Evolutionary conservation across 2,797 vertebrate species (phyloP).

Genomic region (Taenioides sp.): DNA sequence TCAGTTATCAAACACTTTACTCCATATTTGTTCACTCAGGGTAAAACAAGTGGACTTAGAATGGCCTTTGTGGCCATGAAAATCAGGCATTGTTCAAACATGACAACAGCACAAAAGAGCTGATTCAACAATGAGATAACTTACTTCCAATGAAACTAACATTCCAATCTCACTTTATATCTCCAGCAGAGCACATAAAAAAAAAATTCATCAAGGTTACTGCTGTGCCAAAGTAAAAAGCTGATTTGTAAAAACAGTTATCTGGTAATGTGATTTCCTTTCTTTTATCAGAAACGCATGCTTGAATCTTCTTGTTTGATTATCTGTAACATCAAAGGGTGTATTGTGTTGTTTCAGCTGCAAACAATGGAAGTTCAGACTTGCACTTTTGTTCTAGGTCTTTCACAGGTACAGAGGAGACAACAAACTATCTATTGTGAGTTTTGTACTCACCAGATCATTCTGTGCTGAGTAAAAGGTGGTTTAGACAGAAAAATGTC

Average conservation of each 20-base stretch:
- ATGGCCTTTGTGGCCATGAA: background rate
- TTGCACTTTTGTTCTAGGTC: conserved; percentile 5
- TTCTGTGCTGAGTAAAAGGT: background rate
- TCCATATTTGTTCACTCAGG: background rate
- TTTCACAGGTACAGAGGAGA: background rate
- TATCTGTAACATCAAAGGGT: conserved; percentile 25
- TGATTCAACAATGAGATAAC: background rate
- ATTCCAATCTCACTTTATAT: background rate
- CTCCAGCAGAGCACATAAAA: background rate
- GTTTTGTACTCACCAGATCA: background rate
- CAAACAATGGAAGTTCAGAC: conserved; percentile 13
- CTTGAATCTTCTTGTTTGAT: conserved; percentile 25
- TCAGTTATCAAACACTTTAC: no score
- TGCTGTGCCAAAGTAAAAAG: background rate
- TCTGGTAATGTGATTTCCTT: background rate
- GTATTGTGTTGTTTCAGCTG: conserved; percentile 34
- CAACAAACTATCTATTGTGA: background rate
- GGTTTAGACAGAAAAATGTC: background rate
- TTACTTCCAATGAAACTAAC: background rate
- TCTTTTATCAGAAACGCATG: background rate
- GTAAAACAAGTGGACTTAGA: background rate
- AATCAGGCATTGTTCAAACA: background rate
- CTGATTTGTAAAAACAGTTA: background rate
- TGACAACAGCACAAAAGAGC: background rate
- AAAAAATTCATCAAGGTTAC: background rate